Evolutionary conservation across 2,888 invertebrate genomes (phyloP).

Genomic region (Cephus pygmeus): DNA sequence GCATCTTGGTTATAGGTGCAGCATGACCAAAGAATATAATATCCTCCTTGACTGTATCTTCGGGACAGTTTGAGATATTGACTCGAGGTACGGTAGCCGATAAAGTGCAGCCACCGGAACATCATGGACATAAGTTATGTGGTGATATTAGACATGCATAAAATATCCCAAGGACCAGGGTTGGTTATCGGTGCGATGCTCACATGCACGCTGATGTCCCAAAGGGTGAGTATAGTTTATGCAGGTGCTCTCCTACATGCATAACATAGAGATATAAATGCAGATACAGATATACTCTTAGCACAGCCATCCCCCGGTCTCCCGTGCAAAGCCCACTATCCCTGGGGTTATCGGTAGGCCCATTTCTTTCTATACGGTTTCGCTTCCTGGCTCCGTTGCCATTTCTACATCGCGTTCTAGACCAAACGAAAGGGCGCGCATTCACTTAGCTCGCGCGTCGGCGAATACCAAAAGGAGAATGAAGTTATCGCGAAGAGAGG

Average conservation of each 20-base stretch:
- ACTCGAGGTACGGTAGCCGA: background rate
- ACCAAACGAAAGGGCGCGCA: constrained; percentile 4
- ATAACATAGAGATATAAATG: background rate
- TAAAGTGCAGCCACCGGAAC: background rate
- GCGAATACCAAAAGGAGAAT: constrained; percentile 14
- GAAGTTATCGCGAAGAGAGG: constrained; percentile 21
- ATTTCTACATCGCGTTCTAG: background rate
- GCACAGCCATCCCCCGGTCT: background rate
- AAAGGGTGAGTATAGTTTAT: background rate
- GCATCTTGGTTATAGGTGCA: background rate
- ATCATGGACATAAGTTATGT: background rate
- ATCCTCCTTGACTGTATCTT: background rate
- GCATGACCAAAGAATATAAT: background rate
- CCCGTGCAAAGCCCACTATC: background rate
- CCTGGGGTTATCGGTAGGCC: background rate
- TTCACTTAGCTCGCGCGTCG: background rate
- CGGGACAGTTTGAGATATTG: background rate
- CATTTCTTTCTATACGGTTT: background rate
- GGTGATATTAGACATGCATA: background rate
- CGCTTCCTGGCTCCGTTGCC: background rate
- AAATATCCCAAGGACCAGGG: background rate
- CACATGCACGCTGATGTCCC: background rate
- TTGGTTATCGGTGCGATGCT: background rate
- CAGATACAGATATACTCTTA: background rate
- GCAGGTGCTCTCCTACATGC: background rate